Conservation (phyloP, 2,113 vertebrate genomes). For the Oryzias melastigma region DNA sequence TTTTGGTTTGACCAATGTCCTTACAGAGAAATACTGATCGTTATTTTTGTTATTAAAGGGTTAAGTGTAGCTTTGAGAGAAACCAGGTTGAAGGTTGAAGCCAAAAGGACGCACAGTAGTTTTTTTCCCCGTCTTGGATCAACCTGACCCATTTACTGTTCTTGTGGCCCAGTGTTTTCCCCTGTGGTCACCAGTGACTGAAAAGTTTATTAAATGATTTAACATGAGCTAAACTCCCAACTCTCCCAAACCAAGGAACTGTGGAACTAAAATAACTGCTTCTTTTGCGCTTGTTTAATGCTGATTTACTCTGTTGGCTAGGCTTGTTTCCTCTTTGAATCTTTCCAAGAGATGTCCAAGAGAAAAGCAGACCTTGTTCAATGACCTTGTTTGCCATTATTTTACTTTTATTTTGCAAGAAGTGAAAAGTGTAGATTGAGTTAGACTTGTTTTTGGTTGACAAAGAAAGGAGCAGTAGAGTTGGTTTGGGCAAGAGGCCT, state of each 20-base stretch:
- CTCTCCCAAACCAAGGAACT: not conserved
- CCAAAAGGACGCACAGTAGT: not conserved
- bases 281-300: no score
- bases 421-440: no score
- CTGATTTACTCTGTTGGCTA: no score
- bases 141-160: constrained; percentile 5
- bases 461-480: no score
- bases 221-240: constrained; percentile 1
- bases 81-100: constrained; percentile 19
- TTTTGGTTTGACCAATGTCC: constrained; percentile 66
- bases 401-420: no score
- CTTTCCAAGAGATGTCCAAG: no score
- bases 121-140: not conserved
- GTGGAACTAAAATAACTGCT: no score
- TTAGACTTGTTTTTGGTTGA: no score
- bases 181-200: not conserved
- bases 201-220: constrained; percentile 1
- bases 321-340: no score
- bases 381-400: no score
- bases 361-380: no score
- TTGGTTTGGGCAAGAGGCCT: no score
- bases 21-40: constrained; percentile 67
- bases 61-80: constrained; percentile 56
- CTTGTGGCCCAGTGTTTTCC: constrained; percentile 19
- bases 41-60: constrained; percentile 60